Base-by-base conservation (phyloP, 2,797 vertebrate genomes). In the Tachyglossus aculeatus region DNA sequence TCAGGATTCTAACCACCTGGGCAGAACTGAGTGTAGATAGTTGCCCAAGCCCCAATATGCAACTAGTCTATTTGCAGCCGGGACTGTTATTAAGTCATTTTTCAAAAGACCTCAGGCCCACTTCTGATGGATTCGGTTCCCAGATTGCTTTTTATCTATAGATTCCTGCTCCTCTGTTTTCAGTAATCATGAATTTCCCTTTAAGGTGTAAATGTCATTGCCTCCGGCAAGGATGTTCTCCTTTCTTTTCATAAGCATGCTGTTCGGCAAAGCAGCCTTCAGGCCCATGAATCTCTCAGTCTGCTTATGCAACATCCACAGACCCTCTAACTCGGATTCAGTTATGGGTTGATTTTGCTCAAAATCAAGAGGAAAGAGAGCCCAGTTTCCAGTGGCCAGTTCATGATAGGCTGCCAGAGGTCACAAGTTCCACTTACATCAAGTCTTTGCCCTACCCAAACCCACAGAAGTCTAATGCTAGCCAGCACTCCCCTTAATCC, bases 161-260 rank as follows among this genome's bases (percentile, higher is more conserved):
- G 66, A 44, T 41, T 81, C 16, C 71, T 31, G 44, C 53, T n/a
- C 39, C 32, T 62, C 50, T 67, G 40, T 67, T 48, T 74, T 29
- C 65, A 67, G 72, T 74, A 78, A 83, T 83, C 77, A 50, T 53
- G 32, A 45, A 67, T 87, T 51, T 88, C 85, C 79, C 74, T 57
- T 56, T 80, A 82, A 89, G 81, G 82, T 68, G 45, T 58, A 76
- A 87, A 52, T 72, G 83, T 66, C 84, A 82, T 84, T 77, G 85
- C 90, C 88, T 86, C 24, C 0, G 83, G 90, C 84, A 86, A 88
- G 88, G 80, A 84, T 75, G 75, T 73, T 67, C 71, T 51, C 55
- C 83, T 84, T 77, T 71, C 69, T 59, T n/a, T n/a, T 48, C 45
- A n/a, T 27, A 24, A 29, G 65, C 44, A 13, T 2, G 45, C 53